Evolutionary conservation across 2,888 invertebrate genomes (phyloP).

Genomic region (Esperia sulphurella): DNA sequence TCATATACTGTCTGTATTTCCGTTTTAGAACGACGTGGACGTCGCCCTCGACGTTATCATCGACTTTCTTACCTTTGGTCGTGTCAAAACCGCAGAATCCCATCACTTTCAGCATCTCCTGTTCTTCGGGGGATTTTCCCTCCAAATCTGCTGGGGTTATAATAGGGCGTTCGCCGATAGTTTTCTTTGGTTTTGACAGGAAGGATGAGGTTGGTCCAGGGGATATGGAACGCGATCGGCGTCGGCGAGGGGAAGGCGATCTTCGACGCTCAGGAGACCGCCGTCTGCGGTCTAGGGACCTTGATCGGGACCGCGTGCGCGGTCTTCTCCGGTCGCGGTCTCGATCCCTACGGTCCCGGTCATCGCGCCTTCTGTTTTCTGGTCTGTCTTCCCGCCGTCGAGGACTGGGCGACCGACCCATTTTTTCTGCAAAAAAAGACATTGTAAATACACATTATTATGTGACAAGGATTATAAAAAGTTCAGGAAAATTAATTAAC

Average conservation of each 20-base stretch:
- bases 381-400: constrained; percentile 67
- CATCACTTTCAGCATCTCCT: constrained; percentile 97
- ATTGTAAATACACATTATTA: neutral
- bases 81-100: constrained; percentile 97
- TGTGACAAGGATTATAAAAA: constrained; percentile 2
- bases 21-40: constrained; percentile 97
- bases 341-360: constrained; percentile 49
- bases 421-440: constrained; percentile 35
- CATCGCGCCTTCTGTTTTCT: constrained; percentile 52
- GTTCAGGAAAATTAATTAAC: neutral
- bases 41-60: constrained; percentile 95
- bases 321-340: constrained; percentile 63
- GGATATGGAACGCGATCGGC: constrained; percentile 57
- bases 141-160: constrained; percentile 91
- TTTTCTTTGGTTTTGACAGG: constrained; percentile 54
- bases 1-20: constrained; percentile 99
- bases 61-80: constrained; percentile 97
- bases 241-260: constrained; percentile 39
- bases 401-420: constrained; percentile 75
- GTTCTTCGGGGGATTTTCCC: constrained; percentile 94
- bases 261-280: constrained; percentile 63
- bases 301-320: constrained; percentile 62
- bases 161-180: constrained; percentile 80
- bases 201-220: constrained; percentile 60
- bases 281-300: constrained; percentile 62